Base-by-base conservation (phyloP, 1,140 invertebrate species). In the Trichoplusia ni region DNA sequence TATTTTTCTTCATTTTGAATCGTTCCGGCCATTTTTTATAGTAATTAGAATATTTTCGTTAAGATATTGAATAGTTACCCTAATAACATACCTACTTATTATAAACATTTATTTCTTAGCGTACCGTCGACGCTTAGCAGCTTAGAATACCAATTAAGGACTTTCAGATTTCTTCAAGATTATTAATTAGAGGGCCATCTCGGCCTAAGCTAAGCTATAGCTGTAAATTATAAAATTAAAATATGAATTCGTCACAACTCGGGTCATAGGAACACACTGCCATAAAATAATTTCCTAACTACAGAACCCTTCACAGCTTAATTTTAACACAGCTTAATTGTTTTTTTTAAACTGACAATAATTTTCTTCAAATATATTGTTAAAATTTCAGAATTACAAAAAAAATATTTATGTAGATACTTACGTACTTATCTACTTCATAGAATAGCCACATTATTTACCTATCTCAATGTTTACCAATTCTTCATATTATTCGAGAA, bases 1-100 rank as follows among this genome's bases (percentile, higher is more conserved):
- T 60, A 18, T 25, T 61, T 65, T 51, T 42, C 44, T 64, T 69
- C 13, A 64, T 81, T 85, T 86, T 82, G 69, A 85, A 86, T 82
- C 69, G 77, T 83, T 86, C 86, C 86, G 86, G 81, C 86, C 86
- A 89, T 89, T 86, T 89, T 86, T 73, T 74, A 81, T 86, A 89
- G 81, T 75, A 69, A 69, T 64, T 74, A 74, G 40, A 67, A 69
- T 64, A 64, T 67, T 69, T 67, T 53, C 42, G 63, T 75, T 56
- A 68, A 54, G 9, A 37, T 27, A 40, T 56, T 40, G 25, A 40
- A 40, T 56, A 38, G 11, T 27, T n/a, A n/a, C n/a, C n/a, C n/a
- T n/a, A n/a, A n/a, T n/a, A n/a, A n/a, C n/a, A n/a, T n/a, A n/a
- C n/a, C n/a, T n/a, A n/a, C n/a, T n/a, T n/a, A n/a, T n/a, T n/a